Evolutionary conservation across 2,888 invertebrate species (phyloP), one percentile per base, ranked within the genome.

Genomic region (Julus scandinavius): DNA sequence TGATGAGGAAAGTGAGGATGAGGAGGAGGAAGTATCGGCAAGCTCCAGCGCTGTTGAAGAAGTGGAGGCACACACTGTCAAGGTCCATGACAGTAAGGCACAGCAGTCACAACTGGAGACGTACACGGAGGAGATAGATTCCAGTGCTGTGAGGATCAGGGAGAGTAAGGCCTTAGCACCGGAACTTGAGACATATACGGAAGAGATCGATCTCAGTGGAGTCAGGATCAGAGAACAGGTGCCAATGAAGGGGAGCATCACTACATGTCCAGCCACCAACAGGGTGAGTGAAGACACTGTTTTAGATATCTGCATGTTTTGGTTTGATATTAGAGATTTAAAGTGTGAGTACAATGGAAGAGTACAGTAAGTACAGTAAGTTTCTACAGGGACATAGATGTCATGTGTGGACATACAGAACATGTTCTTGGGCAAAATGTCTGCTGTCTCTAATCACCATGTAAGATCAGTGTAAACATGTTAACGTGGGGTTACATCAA

Each of bases 41-140:
- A 85, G 85, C 85, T 88, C 88, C 4, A 89, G 88, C 45, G 88
- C 87, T 6, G 58, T 87, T 9, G 89, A 89, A 85, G 88, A 88
- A 50, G 86, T 89, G 38, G 87, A 89, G 20, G 85, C 87, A 6
- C 63, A 86, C 20, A 63, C 13, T 2, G 88, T 89, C n/a, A 89
- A 89, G 29, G 89, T 89, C 15, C 89, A 89, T 40, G 89, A 89
- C 38, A 86, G 89, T 38, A 88, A 86, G 58, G 89, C 89, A 7
- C 88, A 88, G n/a, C 86, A 86, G 86, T 87, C 89, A 5, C 88
- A 89, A n/a, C 38, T 89, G 11, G 86, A 88, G 29, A 88, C 85
- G 2, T 90, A 90, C 88, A 90, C 90, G 3, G 91, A 91, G 87
- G 91, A 91, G 88, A 90, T 90, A 20, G 91, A 91, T 85, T 90